These are phyloP conservation scores for Diaprepes abbreviatus DNA, from an alignment of 2,888 invertebrate species.

Conservation along the genomic window DNA sequence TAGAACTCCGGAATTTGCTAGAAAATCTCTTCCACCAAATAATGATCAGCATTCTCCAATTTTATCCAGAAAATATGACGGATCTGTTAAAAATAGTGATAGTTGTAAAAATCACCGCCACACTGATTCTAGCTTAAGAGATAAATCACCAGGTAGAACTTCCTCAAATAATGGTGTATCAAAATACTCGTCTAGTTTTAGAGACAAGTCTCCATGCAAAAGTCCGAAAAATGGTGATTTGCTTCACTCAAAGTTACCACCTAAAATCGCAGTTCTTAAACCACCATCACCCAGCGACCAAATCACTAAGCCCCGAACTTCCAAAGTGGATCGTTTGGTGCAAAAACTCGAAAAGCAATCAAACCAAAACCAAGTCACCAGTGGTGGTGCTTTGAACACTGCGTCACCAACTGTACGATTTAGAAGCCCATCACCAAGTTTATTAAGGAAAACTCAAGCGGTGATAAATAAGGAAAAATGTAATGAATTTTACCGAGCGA, in stretches of 20 bases:
- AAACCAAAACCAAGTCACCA: background rate
- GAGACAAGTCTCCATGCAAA: background rate
- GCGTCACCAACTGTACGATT: slow-evolving; percentile 60
- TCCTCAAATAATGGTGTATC: background rate
- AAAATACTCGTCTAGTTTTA: background rate
- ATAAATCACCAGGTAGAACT: slow-evolving; percentile 6
- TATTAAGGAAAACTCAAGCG: slow-evolving; percentile 68
- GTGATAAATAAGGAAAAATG: slow-evolving; percentile 66
- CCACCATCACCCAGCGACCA: slow-evolving; percentile 11
- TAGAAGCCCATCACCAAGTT: slow-evolving; percentile 66
- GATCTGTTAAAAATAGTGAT: no score
- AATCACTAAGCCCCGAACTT: slow-evolving; percentile 3
- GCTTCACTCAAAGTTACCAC: background rate
- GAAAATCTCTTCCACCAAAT: slow-evolving; percentile 18
- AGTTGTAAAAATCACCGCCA: background rate
- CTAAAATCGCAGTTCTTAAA: slow-evolving; percentile 26
- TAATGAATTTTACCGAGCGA: slow-evolving; percentile 61
- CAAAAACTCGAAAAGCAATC: slow-evolving; percentile 50
- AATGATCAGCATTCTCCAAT: background rate
- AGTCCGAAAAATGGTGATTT: background rate
- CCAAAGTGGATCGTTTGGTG: slow-evolving; percentile 53
- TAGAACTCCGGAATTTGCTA: background rate
- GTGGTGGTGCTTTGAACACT: slow-evolving; percentile 15
- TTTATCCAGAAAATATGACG: no score
- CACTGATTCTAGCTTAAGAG: background rate